A percentile compares a stretch with the other conserved stretches of the same genome.
Evolutionary conservation across 2,888 invertebrate species (phyloP).

Genomic region (Charanyca ferruginea): DNA sequence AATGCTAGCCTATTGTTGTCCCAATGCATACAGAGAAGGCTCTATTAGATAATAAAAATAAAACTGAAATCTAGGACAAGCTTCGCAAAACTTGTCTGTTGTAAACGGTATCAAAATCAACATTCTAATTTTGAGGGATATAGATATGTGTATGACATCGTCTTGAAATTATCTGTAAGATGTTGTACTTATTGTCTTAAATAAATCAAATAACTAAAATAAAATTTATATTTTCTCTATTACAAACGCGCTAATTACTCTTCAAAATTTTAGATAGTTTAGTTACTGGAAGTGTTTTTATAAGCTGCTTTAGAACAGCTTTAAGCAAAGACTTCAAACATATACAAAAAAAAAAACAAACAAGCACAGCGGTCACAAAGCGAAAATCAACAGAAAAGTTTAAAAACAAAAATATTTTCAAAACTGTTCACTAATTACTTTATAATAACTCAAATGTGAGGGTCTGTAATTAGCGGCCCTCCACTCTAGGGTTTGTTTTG

Average conservation of each 20-base stretch:
- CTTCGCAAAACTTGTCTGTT: no score
- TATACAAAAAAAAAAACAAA: slow-evolving; percentile 23
- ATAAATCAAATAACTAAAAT: no score
- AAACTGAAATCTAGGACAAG: no score
- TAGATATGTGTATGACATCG: no score
- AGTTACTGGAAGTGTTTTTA: neutral
- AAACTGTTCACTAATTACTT: slow-evolving; percentile 64
- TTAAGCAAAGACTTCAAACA: slow-evolving; percentile 15
- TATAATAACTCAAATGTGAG: slow-evolving; percentile 60
- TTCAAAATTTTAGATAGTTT: neutral
- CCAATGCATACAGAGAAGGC: no score
- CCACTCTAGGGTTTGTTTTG: slow-evolving; percentile 24
- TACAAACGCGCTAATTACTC: no score
- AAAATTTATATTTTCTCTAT: no score
- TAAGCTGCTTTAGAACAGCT: neutral
- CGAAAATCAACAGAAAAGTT: slow-evolving; percentile 33
- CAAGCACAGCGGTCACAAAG: slow-evolving; percentile 40
- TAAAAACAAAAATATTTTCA: slow-evolving; percentile 53
- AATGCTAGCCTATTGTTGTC: no score
- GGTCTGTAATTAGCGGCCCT: slow-evolving; percentile 60
- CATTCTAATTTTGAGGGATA: no score
- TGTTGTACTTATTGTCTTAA: no score
- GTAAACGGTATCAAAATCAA: no score
- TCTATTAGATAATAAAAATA: neutral
- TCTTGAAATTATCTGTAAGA: no score